These are phyloP conservation scores for Galemys pyrenaicus DNA, from an alignment of 2,113 vertebrate genomes.

Conservation along the genomic window DNA sequence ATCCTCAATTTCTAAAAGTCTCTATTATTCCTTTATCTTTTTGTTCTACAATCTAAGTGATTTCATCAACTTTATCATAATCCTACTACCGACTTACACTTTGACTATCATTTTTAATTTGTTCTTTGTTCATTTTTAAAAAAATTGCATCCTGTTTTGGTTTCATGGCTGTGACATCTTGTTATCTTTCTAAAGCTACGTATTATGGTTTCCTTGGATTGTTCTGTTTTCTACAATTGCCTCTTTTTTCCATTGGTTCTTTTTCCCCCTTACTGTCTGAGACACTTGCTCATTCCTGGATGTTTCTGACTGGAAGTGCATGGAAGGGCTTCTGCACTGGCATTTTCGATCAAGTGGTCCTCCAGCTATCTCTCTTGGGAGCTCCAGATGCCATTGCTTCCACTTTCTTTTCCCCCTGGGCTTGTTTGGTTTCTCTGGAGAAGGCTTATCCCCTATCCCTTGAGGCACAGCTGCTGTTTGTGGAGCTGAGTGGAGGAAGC, in stretches of 20 bases:
- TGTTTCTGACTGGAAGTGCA: neutral
- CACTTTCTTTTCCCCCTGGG: neutral
- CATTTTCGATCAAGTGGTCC: neutral
- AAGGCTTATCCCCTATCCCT: neutral
- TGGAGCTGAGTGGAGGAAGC: neutral
- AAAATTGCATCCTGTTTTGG: neutral
- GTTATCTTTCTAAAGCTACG: neutral
- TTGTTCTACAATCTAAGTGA: slow-evolving; percentile 30
- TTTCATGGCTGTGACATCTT: neutral
- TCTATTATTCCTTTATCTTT: slow-evolving; percentile 20
- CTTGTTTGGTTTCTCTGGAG: neutral
- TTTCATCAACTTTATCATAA: slow-evolving; percentile 2
- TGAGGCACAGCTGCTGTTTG: neutral
- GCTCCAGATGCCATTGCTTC: neutral
- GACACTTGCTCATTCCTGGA: neutral
- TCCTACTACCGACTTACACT: neutral
- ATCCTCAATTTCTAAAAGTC: slow-evolving; percentile 34
- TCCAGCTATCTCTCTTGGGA: neutral
- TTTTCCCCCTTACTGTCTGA: neutral
- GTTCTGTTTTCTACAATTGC: neutral
- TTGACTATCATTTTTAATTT: neutral
- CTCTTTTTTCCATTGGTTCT: neutral
- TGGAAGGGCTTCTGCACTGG: neutral
- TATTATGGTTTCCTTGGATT: neutral
- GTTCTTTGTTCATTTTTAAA: neutral